Base-by-base conservation (phyloP, 2,888 invertebrate species). In the Cosmopolites sordidus region DNA sequence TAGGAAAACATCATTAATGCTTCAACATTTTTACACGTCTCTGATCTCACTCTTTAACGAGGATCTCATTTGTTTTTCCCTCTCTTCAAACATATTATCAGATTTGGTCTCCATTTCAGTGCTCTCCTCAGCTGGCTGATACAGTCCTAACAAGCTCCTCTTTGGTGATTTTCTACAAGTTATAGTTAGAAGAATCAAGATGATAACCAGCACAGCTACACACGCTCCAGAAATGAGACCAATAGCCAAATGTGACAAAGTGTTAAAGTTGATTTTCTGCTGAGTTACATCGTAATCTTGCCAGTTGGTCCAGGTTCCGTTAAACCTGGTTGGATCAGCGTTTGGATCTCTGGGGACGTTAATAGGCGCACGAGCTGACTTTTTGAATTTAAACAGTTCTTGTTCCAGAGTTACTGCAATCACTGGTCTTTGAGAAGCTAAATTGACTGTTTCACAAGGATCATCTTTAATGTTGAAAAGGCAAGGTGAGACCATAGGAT, bases 271-370 rank as follows among this genome's bases (percentile, higher is more conserved):
- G 2, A 69, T 55, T 51, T 66, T 68, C 43, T 63, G 50, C 44
- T 58, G 64, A 2, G 58, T 45, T 3, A 67, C 64, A 46, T 78
- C 71, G 76, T 78, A 79, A 61, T 82, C 81, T 61, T 73, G 68
- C 83, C 83, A 83, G 60, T 73, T 76, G 1, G 75, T 74, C 83
- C 83, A 84, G 0, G 78, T 76, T 45, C 76, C 74, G 46, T 79
- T 76, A 73, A 79, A 81, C 4, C 71, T 60, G 0, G 62, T 61
- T 0, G 83, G 83, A 70, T 83, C 74, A 1, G 78, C 76, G 1
- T 69, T 70, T 0, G 73, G 69, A 58, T 78, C 77, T 1, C 68
- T 62, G 1, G 75, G 73, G 1, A 73, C 60, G 53, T 80, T 80
- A 49, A 72, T 73, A 0, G 78, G 71, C 1, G 72, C 66, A 12